Percentiles rank a stretch among this genome's conserved stretches.
phyloP scores from a whole-genome alignment of 2,113 vertebrate genomes.

The Cathartes aura region DNA sequence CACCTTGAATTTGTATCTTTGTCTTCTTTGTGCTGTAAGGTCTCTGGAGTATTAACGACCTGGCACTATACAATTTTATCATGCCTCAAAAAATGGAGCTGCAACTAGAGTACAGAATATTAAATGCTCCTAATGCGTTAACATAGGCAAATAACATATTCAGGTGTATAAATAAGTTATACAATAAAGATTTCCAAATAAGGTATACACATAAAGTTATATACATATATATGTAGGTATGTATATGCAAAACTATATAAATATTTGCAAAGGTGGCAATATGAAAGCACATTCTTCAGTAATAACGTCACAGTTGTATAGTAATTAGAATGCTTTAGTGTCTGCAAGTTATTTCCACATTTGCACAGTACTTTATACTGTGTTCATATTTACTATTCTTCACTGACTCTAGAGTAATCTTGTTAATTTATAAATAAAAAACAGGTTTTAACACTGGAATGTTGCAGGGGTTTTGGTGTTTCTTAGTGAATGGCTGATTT shows the following conservation, averaged over 20 bases:
- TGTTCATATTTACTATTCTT: neutral
- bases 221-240: neutral
- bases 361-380: neutral
- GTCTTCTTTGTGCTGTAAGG: neutral
- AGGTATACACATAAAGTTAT: neutral
- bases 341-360: neutral
- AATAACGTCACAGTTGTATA: neutral
- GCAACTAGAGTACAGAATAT: neutral
- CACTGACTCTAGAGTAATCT: neutral
- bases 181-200: neutral
- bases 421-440: neutral
- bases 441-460: neutral
- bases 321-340: neutral
- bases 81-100: neutral
- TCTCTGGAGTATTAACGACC: neutral
- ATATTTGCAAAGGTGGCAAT: neutral
- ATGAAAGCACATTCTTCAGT: neutral
- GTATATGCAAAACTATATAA: neutral
- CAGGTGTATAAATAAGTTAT: neutral
- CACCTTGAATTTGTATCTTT: neutral
- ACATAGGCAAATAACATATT: neutral
- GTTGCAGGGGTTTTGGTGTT: neutral
- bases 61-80: neutral
- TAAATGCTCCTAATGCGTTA: neutral
- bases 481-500: neutral